phyloP scores from a whole-genome alignment of 53 echinoderm and acorn worm species.

The Echinarachnius parma region DNA sequence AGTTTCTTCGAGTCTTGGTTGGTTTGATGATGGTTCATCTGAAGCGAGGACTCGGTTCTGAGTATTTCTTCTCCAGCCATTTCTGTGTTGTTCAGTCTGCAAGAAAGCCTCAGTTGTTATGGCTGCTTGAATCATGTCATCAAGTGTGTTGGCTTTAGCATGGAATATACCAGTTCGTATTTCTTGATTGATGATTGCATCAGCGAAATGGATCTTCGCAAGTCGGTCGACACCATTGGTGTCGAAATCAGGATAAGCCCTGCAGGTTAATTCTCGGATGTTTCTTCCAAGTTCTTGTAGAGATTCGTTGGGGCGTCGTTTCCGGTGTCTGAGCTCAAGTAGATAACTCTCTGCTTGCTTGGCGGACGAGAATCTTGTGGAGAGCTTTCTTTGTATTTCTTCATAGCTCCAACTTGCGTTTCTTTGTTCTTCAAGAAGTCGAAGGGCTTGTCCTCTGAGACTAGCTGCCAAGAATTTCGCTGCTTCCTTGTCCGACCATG shows the following conservation, averaged over 20 bases:
- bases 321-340: background rate
- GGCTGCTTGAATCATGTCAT: conserved; percentile 20
- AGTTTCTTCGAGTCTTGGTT: background rate
- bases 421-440: conserved; percentile 9
- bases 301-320: background rate
- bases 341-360: conserved; percentile 26
- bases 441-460: conserved; percentile 23
- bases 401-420: background rate
- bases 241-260: conserved; percentile 22
- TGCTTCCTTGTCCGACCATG: conserved; percentile 3
- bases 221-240: conserved; percentile 7
- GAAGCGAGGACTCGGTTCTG: background rate
- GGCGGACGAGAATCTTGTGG: conserved; percentile 14
- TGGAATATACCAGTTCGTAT: conserved; percentile 10
- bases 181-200: conserved; percentile 1
- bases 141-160: background rate
- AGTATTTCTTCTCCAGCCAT: background rate
- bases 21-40: too few species aligned
- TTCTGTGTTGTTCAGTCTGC: background rate
- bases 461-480: conserved; percentile 1
- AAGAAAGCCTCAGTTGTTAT: conserved; percentile 11
- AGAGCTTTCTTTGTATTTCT: background rate
- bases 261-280: conserved; percentile 11
- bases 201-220: conserved; percentile 18
- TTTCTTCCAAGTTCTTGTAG: conserved; percentile 19